Evolutionary conservation across 2,888 invertebrate species (phyloP).

Genomic region (Escarpia spicata): DNA sequence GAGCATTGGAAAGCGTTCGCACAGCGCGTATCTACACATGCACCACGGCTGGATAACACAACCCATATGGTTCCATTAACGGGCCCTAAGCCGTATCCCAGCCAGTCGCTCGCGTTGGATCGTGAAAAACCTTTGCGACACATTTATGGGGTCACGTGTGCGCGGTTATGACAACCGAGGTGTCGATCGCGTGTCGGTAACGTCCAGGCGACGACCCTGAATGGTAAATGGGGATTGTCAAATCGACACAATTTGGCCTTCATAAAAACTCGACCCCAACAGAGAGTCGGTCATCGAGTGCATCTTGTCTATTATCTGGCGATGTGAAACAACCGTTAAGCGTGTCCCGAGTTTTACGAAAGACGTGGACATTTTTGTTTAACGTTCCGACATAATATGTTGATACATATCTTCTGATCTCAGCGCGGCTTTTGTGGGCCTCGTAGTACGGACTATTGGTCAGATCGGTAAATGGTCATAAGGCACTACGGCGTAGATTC

Average conservation of each 20-base stretch:
- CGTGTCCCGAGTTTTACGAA: neutral
- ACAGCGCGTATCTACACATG: neutral
- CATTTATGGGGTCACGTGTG: neutral
- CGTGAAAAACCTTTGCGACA: slow-evolving; percentile 1
- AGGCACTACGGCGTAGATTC: neutral
- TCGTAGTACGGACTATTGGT: neutral
- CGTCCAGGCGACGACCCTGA: neutral
- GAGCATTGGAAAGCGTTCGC: slow-evolving; percentile 1
- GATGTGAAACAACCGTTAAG: neutral
- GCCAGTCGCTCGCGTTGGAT: neutral
- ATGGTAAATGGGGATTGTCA: neutral
- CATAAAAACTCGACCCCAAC: neutral
- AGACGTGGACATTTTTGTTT: too few relatives aligned
- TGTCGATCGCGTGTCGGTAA: neutral
- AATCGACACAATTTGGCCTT: neutral
- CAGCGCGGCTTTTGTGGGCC: neutral
- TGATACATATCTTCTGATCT: neutral
- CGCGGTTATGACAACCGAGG: neutral
- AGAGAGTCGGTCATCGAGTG: neutral
- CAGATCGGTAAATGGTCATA: neutral
- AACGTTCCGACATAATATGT: neutral
- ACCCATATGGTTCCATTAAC: neutral
- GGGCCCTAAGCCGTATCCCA: neutral
- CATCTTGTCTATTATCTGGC: neutral
- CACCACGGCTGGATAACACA: neutral